Percentiles rank a stretch among this genome's conserved stretches.
Evolutionary conservation across 1,140 invertebrate species (phyloP).

Genomic region (Drosophila yakuba): DNA sequence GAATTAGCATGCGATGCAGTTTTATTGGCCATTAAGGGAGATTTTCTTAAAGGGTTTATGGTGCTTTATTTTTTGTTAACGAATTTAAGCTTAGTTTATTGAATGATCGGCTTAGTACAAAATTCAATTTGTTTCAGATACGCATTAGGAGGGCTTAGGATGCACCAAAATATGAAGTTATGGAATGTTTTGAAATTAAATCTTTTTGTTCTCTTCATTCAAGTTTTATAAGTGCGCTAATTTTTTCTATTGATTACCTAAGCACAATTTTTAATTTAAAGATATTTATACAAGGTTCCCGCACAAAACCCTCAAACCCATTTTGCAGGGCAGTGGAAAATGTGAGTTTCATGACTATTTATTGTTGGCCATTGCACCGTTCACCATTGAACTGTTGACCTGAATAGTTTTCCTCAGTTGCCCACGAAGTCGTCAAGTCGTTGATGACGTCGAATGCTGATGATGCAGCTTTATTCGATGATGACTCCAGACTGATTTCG

Average conservation of each 20-base stretch:
- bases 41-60: constrained; percentile 15
- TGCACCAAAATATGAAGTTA: no score
- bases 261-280: no score
- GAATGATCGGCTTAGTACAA: not conserved
- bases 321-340: constrained; percentile 44
- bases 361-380: constrained; percentile 23
- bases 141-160: not conserved
- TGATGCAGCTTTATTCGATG: constrained; percentile 42
- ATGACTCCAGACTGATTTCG: constrained; percentile 71
- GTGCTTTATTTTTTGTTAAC: not conserved
- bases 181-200: not conserved
- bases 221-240: not conserved
- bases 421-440: constrained; percentile 59
- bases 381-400: constrained; percentile 73
- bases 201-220: no score
- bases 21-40: constrained; percentile 49
- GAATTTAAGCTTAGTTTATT: constrained; percentile 1
- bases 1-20: constrained; percentile 52
- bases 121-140: constrained; percentile 15
- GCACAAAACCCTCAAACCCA: not conserved
- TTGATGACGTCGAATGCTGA: constrained; percentile 24
- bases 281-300: not conserved
- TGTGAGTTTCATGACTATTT: constrained; percentile 55
- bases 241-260: no score
- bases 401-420: constrained; percentile 57